Percentiles rank a stretch among this genome's conserved stretches.
These are phyloP conservation scores for Casuarius casuarius DNA, from an alignment of 2,113 vertebrate genomes.

Conservation along the genomic window DNA sequence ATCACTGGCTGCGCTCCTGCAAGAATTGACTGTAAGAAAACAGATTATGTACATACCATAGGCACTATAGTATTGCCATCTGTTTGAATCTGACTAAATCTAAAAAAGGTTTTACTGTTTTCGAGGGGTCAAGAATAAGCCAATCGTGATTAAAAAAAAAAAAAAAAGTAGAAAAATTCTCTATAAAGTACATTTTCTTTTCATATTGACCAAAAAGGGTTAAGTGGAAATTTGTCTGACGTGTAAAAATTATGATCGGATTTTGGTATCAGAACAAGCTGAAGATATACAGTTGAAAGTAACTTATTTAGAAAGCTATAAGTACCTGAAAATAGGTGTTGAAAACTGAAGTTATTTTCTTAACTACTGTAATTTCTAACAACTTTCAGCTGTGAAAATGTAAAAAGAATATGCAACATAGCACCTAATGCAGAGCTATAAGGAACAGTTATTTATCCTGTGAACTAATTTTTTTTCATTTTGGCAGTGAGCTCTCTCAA, in stretches of 20 bases:
- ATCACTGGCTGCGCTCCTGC: neutral
- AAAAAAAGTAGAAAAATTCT: fast-evolving
- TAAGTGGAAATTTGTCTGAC: neutral
- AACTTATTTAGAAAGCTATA: conserved; percentile 13
- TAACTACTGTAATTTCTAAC: neutral
- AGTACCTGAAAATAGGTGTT: conserved; percentile 15
- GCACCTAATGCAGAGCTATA: neutral
- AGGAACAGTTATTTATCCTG: neutral
- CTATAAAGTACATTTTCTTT: neutral
- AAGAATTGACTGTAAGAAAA: neutral
- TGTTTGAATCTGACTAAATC: neutral
- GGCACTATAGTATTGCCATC: neutral
- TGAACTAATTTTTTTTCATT: neutral
- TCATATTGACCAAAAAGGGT: neutral
- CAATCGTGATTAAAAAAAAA: neutral
- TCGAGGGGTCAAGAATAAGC: neutral
- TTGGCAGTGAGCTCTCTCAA: neutral
- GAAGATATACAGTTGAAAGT: neutral
- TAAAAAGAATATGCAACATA: conserved; percentile 40
- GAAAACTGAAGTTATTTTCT: conserved; percentile 28
- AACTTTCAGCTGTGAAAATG: conserved; percentile 21
- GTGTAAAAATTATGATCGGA: neutral
- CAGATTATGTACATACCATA: neutral
- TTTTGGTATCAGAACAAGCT: neutral
- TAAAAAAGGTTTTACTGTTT: neutral